Evolutionary conservation across 2,113 vertebrate genomes (phyloP).

Genomic region (Orientallactaga bullata): DNA sequence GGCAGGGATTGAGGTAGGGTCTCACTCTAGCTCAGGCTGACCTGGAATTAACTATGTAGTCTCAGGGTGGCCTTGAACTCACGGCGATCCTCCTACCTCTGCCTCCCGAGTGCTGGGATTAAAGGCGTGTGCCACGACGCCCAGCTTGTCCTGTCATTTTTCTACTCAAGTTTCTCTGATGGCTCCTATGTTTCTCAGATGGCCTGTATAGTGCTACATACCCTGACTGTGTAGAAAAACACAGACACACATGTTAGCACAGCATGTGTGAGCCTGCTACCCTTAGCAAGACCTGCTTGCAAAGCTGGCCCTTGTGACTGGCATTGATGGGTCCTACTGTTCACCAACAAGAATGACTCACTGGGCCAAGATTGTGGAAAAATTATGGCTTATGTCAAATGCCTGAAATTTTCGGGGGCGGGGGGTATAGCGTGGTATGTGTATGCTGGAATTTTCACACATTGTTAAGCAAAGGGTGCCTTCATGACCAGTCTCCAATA

Average conservation of each 20-base stretch:
- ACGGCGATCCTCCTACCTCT: no score
- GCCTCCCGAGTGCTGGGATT: no score
- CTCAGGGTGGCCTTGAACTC: no score
- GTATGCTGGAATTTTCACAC: background rate
- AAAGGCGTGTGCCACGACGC: no score
- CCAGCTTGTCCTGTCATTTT: background rate
- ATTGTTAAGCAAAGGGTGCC: background rate
- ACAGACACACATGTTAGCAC: no score
- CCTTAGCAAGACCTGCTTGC: background rate
- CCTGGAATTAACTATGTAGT: no score
- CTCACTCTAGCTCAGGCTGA: no score
- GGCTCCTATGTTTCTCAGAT: background rate
- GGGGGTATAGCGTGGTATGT: no score
- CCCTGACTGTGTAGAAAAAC: background rate
- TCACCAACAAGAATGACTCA: background rate
- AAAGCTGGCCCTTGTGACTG: background rate
- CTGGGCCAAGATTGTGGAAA: background rate
- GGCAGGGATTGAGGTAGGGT: no score
- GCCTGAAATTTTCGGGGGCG: no score
- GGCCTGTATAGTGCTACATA: background rate
- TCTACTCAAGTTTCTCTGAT: background rate
- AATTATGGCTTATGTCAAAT: background rate
- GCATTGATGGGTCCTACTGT: background rate
- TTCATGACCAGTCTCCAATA: background rate
- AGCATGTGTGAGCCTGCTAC: background rate